Conservation (phyloP, 2,888 invertebrate genomes). For the Synanthedon formicaeformis region DNA sequence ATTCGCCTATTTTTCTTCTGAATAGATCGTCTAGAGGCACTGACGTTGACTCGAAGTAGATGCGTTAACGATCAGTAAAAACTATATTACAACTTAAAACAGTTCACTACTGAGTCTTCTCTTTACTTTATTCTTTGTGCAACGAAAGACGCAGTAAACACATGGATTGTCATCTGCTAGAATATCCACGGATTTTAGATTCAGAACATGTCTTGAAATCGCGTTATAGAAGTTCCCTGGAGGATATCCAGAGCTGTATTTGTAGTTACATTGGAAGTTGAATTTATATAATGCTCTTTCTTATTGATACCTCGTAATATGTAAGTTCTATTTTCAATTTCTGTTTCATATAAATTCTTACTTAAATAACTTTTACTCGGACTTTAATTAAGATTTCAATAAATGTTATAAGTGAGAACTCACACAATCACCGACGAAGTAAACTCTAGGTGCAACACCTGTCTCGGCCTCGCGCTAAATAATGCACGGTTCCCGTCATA, state of each 20-base stretch:
- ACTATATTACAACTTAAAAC: too few species aligned
- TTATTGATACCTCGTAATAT: constrained; percentile 10
- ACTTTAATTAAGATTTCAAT: constrained; percentile 9
- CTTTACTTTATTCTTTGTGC: constrained; percentile 3
- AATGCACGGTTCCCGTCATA: constrained; percentile 44
- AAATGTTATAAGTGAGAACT: constrained; percentile 33
- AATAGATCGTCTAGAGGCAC: too few species aligned
- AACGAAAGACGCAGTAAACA: constrained; percentile 38
- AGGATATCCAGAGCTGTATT: constrained; percentile 25
- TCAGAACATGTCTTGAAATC: constrained; percentile 47
- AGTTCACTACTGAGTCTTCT: background rate
- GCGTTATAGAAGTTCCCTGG: constrained; percentile 44
- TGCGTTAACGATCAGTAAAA: too few species aligned
- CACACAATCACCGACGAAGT: constrained; percentile 44
- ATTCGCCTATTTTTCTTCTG: too few species aligned
- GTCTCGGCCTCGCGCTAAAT: constrained; percentile 19
- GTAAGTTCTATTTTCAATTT: constrained; percentile 4
- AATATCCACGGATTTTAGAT: constrained; percentile 50
- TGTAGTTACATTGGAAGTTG: constrained; percentile 11
- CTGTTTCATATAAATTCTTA: constrained; percentile 7
- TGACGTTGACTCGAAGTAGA: too few species aligned
- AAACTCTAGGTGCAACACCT: constrained; percentile 31
- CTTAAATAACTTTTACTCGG: too few species aligned
- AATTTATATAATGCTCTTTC: constrained; percentile 4
- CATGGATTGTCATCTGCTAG: constrained; percentile 47